These are phyloP conservation scores for Austrofundulus limnaeus DNA, from an alignment of 2,113 vertebrate genomes.

Conservation along the genomic window DNA sequence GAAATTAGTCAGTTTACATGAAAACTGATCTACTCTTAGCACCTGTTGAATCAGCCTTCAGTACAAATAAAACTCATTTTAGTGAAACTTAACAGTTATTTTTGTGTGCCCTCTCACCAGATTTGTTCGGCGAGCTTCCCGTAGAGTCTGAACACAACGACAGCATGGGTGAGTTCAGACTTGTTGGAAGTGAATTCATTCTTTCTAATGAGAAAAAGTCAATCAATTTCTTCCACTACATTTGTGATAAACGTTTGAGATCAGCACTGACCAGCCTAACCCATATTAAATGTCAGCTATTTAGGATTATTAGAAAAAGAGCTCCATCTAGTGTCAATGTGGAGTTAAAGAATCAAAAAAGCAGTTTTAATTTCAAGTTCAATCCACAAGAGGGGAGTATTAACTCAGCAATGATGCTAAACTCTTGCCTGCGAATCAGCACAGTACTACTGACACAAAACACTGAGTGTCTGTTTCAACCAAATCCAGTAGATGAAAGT, in stretches of 20 bases:
- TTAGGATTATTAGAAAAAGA: constrained; percentile 2
- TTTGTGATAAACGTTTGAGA: background rate
- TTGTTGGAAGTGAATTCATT: background rate
- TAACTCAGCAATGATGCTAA: background rate
- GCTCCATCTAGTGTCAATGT: constrained; percentile 49
- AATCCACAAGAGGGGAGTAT: constrained; percentile 63
- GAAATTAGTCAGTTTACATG: too few species aligned
- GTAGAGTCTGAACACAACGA: constrained; percentile 75
- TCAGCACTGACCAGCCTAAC: background rate
- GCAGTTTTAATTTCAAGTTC: background rate
- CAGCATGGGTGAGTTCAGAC: constrained; percentile 69
- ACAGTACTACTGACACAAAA: background rate
- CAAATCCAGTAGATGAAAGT: background rate
- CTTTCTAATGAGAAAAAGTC: too few species aligned
- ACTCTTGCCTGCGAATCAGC: background rate
- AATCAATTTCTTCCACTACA: background rate
- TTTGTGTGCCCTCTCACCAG: constrained; percentile 57
- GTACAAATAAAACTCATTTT: too few species aligned
- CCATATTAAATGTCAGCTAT: background rate
- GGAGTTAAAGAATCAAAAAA: background rate
- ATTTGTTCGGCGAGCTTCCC: constrained; percentile 77
- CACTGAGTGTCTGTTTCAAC: background rate
- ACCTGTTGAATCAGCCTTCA: too few species aligned
- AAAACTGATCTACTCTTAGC: too few species aligned
- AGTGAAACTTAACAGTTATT: too few species aligned